phyloP scores from a whole-genome alignment of 2,888 invertebrate species.

The Rhodophaea formosa region DNA sequence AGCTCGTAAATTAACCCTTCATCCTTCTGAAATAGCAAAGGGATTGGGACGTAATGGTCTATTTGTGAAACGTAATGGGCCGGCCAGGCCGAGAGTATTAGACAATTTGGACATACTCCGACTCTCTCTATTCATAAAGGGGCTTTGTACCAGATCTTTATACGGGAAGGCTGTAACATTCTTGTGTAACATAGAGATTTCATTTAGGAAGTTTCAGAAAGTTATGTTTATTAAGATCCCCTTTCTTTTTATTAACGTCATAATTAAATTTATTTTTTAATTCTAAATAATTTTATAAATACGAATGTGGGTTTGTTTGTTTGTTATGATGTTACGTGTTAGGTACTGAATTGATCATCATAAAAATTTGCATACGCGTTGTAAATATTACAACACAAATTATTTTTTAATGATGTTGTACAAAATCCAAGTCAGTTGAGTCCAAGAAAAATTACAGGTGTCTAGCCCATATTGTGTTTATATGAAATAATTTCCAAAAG shows the following conservation, averaged over 20 bases:
- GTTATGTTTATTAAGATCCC: background rate
- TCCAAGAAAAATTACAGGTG: too few relatives aligned
- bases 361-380: too few relatives aligned
- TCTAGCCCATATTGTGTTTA: too few relatives aligned
- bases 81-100: slow-evolving; percentile 71
- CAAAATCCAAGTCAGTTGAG: too few relatives aligned
- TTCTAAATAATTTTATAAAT: too few relatives aligned
- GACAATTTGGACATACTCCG: slow-evolving; percentile 73
- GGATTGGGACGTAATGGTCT: slow-evolving; percentile 80
- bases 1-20: slow-evolving; percentile 80
- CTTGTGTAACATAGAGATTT: slow-evolving; percentile 20
- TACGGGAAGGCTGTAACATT: slow-evolving; percentile 35
- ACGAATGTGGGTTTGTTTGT: too few relatives aligned
- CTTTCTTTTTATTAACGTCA: background rate
- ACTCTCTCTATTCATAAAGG: slow-evolving; percentile 63
- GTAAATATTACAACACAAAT: too few relatives aligned
- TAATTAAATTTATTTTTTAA: too few relatives aligned
- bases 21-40: slow-evolving; percentile 80
- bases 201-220: slow-evolving; percentile 9
- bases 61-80: slow-evolving; percentile 79
- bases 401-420: too few relatives aligned
- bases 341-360: too few relatives aligned
- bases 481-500: too few relatives aligned
- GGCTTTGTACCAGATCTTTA: slow-evolving; percentile 47
- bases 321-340: too few relatives aligned